Evolutionary conservation across 2,113 vertebrate species (phyloP), one percentile per base, ranked within the genome.

Genomic region (Brachirus orientalis): DNA sequence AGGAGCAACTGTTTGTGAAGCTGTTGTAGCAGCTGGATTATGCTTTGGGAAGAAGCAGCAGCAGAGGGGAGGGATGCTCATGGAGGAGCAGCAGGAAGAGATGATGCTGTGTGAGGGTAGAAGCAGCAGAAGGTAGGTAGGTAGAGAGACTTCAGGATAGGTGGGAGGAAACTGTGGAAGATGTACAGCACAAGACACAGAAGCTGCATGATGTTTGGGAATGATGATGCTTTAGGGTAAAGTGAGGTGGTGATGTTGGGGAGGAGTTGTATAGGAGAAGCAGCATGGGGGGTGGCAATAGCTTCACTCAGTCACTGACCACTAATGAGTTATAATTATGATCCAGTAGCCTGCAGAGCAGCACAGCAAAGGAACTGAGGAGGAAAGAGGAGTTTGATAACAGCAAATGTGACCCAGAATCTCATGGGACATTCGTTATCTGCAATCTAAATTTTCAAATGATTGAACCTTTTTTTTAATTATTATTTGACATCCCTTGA

Each of bases 271-370:
- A 43, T 43, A 36, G 63, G 36, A 61, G 55, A 53, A 69, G 60
- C 55, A 33, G 61, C 1, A 10, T 51, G 59, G 59, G 75, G 54
- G 60, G 59, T 37, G 57, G 76, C 11, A 57, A 61, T 56, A 52
- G 58, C 62, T 48, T 11, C 45, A 46, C 8, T 45, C 54, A 69
- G 46, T 35, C 45, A 45, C 53, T 14, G 63, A 44, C 52, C 74
- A 84, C 72, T 83, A 78, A 75, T 57, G 69, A 85, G 83, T 75
- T 73, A 33, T 74, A 69, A 80, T 80, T 77, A 79, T 44, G 52
- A 78, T 75, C 75, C 78, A 68, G 65, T 75, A 68, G 63, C 36
- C 51, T 38, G 48, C 63, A 72, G 38, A 12, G 57, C 63, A 28
- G 44, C 36, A 43, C 37, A 48, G 47, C 36, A 69, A 55, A 28